These are phyloP conservation scores for Agrochola macilenta DNA, from an alignment of 2,888 invertebrate genomes.

Conservation along the genomic window DNA sequence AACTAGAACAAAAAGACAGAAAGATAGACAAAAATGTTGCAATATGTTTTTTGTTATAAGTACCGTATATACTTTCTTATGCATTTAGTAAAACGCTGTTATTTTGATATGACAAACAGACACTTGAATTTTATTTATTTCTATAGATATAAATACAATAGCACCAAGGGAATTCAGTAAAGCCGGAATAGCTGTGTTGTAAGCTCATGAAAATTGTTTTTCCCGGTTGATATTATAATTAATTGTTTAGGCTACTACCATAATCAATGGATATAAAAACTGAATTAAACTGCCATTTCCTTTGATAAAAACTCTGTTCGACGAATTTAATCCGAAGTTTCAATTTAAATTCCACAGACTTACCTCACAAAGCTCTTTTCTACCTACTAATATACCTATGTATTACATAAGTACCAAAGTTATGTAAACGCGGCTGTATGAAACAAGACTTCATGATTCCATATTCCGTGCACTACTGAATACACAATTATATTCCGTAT, in stretches of 20 bases:
- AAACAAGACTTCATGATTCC: constrained; percentile 67
- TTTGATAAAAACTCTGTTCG: constrained; percentile 13
- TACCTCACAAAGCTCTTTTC: constrained; percentile 26
- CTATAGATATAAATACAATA: too few species aligned
- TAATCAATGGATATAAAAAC: background rate
- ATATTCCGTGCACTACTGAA: constrained; percentile 45
- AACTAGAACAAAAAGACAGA: too few species aligned
- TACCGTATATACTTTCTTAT: too few species aligned
- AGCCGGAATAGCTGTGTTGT: too few species aligned
- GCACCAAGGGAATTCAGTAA: too few species aligned
- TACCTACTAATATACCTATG: constrained; percentile 37
- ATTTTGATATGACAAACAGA: too few species aligned
- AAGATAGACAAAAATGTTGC: too few species aligned
- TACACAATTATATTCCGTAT: constrained; percentile 67
- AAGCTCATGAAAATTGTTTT: background rate
- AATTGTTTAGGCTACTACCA: background rate
- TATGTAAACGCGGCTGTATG: constrained; percentile 54
- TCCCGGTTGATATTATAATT: background rate
- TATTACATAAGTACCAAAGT: constrained; percentile 41
- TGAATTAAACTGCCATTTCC: background rate
- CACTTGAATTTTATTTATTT: too few species aligned
- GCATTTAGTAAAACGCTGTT: too few species aligned
- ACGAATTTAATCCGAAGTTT: constrained; percentile 19
- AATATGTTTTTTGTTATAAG: too few species aligned
- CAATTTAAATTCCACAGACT: constrained; percentile 30